Conservation (phyloP, 1,140 invertebrate genomes). For the Stratiolaelaps scimitus region DNA sequence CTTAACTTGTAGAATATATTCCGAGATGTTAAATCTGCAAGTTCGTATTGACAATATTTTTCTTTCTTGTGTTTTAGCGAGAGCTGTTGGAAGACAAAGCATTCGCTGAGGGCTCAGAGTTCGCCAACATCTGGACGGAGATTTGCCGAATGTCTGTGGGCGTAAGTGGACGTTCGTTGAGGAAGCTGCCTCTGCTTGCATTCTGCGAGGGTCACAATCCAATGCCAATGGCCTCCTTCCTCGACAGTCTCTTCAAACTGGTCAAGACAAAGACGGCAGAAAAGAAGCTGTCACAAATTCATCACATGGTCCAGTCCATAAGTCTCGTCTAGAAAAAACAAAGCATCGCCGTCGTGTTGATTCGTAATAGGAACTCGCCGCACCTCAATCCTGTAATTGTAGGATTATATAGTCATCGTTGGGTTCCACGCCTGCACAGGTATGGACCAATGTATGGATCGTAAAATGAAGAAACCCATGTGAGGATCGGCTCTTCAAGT, state of each 20-base stretch:
- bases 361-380: too few species aligned
- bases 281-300: conserved; percentile 16
- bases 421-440: too few species aligned
- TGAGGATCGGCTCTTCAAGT: too few species aligned
- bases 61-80: background rate
- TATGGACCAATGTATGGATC: too few species aligned
- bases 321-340: conserved; percentile 16
- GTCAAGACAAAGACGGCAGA: conserved; percentile 18
- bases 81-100: background rate
- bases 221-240: conserved; percentile 1
- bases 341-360: too few species aligned
- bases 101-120: background rate
- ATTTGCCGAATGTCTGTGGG: conserved; percentile 42
- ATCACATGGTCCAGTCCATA: conserved; percentile 23
- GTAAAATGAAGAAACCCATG: too few species aligned
- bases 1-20: too few species aligned
- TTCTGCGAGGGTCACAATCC: conserved; percentile 1
- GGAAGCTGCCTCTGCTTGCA: conserved; percentile 76
- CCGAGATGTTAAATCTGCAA: too few species aligned
- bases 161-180: conserved; percentile 66
- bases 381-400: too few species aligned
- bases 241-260: conserved; percentile 1
- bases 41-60: too few species aligned
- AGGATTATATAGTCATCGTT: too few species aligned
- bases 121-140: background rate